Base-by-base conservation (phyloP, 2,113 vertebrate species). In the Pogonocichla stellata region DNA sequence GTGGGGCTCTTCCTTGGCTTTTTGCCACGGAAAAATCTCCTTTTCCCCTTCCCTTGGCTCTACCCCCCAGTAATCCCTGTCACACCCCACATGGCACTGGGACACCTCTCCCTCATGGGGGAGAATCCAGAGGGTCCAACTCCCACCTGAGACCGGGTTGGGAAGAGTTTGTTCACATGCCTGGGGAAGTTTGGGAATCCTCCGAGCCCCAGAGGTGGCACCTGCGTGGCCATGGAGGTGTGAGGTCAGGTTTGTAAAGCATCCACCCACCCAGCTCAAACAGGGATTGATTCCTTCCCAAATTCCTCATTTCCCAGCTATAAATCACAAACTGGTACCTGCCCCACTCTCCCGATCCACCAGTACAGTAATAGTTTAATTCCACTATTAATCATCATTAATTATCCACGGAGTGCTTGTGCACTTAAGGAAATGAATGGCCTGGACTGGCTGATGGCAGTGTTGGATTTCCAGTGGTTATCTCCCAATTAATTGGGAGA, bases 391-490 rank as follows among this genome's bases (percentile, higher is more conserved):
- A 92, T 95, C 47, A 89, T 20, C 4, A 34, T 94, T 89, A 96
- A 87, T 85, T 86, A 91, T 93, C 96, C 51, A 80, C 7, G 51
- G 61, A 36, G 9, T 20, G 77, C 58, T 43, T 33, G 34, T 71
- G 80, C 72, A 83, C 90, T 97, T 88, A 50, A 75, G 79, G 93
- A 82, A 60, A 91, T 70, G 54, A 85, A 88, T 14, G 80, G 45
- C 78, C 47, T 8, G 0, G 82, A 58, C 54, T 22, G 20, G 71
- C 93, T 80, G 96, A 93, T 36, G 57, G n/a, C 36, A 26, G 74
- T 10, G 79, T 31, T 69, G 95, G 91, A 61, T 96, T 96, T 79
- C 96, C 86, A 77, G 78, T 16, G 51, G 56, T 69, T 89, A 38
- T 50, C 51, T 93, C 85, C 77, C 93, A 77, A 65, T 22, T 91